Evolutionary conservation across 2,797 vertebrate species (phyloP).

Genomic region (Channa striata): DNA sequence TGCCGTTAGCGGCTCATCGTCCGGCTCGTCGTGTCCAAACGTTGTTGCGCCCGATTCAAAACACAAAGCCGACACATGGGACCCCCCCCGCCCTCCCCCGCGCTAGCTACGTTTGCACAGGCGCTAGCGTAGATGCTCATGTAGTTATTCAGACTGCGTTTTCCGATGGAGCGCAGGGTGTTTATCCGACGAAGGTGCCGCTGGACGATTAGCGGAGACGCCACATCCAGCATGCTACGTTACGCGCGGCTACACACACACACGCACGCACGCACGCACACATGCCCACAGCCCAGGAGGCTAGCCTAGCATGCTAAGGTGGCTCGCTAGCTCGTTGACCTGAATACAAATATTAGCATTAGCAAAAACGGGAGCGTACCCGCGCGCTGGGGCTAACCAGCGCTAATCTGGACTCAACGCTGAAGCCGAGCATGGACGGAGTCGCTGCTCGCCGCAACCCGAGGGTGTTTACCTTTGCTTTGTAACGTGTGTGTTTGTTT

Average conservation of each 20-base stretch:
- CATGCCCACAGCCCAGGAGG: constrained; percentile 56
- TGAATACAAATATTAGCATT: constrained; percentile 66
- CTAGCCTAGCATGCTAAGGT: constrained; percentile 75
- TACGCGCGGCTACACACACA: constrained; percentile 54
- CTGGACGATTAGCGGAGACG: not conserved
- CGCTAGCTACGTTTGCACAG: constrained; percentile 15
- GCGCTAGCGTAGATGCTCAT: constrained; percentile 10
- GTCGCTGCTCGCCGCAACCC: constrained; percentile 48
- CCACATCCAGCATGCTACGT: constrained; percentile 54
- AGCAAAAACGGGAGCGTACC: constrained; percentile 40
- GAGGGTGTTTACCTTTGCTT: constrained; percentile 80
- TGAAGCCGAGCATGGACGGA: constrained; percentile 19
- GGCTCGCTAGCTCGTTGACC: constrained; percentile 58
- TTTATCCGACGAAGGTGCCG: not conserved
- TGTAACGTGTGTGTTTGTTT: constrained; percentile 79
- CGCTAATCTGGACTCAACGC: constrained; percentile 22
- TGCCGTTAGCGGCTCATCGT: no score
- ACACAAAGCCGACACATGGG: constrained; percentile 68
- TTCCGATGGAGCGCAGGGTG: no score
- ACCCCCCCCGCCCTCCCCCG: constrained; percentile 7
- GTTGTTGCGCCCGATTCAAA: constrained; percentile 60
- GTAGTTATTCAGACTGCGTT: not conserved
- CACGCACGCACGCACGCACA: constrained; percentile 52
- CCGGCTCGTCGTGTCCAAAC: not conserved
- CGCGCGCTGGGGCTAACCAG: constrained; percentile 20